phyloP scores from a whole-genome alignment of 1,140 invertebrate genomes.

The Bombus pascuorum region DNA sequence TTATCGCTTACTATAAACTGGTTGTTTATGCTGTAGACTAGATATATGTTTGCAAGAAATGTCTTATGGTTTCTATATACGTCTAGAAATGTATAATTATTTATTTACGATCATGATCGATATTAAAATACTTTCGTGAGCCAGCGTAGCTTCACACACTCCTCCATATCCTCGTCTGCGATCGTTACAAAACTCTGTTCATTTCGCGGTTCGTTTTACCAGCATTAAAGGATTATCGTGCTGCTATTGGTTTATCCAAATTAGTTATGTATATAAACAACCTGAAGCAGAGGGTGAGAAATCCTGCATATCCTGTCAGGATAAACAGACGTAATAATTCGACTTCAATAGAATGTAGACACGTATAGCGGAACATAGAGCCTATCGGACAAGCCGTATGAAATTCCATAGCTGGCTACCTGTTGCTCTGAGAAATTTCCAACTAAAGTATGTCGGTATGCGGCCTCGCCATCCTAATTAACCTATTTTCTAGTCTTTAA shows the following conservation, averaged over 20 bases:
- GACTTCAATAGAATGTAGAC: background rate
- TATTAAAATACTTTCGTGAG: no score
- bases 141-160: background rate
- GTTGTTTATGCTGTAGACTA: no score
- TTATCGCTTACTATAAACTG: no score
- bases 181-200: background rate
- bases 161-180: background rate
- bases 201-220: background rate
- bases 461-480: constrained; percentile 35
- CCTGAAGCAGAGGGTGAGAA: background rate
- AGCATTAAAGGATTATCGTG: background rate
- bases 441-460: constrained; percentile 39
- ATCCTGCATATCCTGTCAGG: background rate
- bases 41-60: no score
- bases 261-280: background rate
- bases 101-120: no score
- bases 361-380: constrained; percentile 30
- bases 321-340: constrained; percentile 18
- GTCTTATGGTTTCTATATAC: no score
- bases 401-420: constrained; percentile 50
- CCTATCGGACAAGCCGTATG: constrained; percentile 43
- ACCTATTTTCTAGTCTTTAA: constrained; percentile 28
- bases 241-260: background rate
- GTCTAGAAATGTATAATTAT: no score
- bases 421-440: constrained; percentile 55